Base-by-base conservation (phyloP, 64 coral and sea anemone species). In the Platygyra sinensis region DNA sequence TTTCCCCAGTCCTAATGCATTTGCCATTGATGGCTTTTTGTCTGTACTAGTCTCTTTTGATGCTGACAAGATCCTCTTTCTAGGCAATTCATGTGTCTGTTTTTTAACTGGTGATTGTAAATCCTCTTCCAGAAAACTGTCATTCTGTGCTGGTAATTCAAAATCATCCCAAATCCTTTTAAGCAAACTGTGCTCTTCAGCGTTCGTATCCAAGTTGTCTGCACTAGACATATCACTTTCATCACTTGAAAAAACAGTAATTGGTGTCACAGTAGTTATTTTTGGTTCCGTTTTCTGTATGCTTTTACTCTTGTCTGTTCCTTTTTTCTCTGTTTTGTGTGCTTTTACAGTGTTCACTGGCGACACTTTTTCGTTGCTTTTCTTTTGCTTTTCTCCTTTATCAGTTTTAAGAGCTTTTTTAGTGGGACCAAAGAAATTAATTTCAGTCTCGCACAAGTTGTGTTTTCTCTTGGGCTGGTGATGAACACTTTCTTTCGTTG, bases 1-100 rank as follows among this genome's bases (percentile, higher is more conserved):
- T 51, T 97, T 97, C 5, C 88, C 92, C 15, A 97, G 74, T 31
- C 95, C 95, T 28, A 86, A 86, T 55, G 93, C 27, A 18, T 91
- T 80, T 72, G 74, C 85, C 30, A 85, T 24, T 11, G 54, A 76
- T 51, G 74, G 29, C 52, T 63, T 59, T 17, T 52, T 79, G 11
- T 72, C 64, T 8, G 55, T 33, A 16, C 71, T 69, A 16, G 22
- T 33, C 25, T 39, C 60, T 13, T 83, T 18, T 4, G 42, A 27
- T 33, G 36, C 24, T 49, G 54, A 20, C 18, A 8, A 24, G 0
- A n/a, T 54, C 17, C 67, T 72, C 62, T 77, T 33, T 19, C 24
- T 19, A 19, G 22, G 2, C 19, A 14, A 46, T 29, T 86, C 72
- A 51, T 39, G 32, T 5, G 36, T 1, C 30, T 42, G 39, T 11